These are phyloP conservation scores for Lytechinus variegatus DNA, from an alignment of 35 echinoderm and acorn worm species.

Conservation along the genomic window DNA sequence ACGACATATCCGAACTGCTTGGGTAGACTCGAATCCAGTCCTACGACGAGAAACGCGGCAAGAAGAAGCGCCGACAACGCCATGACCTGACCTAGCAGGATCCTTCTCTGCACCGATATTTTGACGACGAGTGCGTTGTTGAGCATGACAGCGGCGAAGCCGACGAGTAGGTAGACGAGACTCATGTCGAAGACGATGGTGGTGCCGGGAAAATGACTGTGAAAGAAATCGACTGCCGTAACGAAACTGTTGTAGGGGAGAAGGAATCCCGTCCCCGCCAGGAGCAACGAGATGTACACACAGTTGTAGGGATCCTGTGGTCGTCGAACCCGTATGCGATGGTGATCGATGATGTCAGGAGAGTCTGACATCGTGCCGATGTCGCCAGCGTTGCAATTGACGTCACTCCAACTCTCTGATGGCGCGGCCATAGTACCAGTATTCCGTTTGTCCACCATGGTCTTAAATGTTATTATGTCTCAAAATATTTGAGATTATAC, in stretches of 20 bases:
- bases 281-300: slow-evolving; percentile 65
- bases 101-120: slow-evolving; percentile 61
- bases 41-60: slow-evolving; percentile 70
- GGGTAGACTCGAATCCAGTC: slow-evolving; percentile 58
- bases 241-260: slow-evolving; percentile 89
- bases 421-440: background rate
- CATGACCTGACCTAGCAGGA: slow-evolving; percentile 71
- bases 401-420: background rate
- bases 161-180: slow-evolving; percentile 71
- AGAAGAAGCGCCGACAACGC: slow-evolving; percentile 62
- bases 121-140: slow-evolving; percentile 77
- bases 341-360: background rate
- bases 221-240: slow-evolving; percentile 82
- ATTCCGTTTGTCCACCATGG: background rate
- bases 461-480: background rate
- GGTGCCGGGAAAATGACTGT: slow-evolving; percentile 61
- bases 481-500: background rate
- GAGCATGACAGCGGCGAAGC: slow-evolving; percentile 68
- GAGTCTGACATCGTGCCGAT: slow-evolving; percentile 30
- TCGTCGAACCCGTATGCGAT: slow-evolving; percentile 53
- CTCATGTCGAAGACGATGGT: slow-evolving; percentile 89
- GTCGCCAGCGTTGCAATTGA: background rate
- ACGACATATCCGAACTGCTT: slow-evolving; percentile 60
- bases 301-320: slow-evolving; percentile 64
- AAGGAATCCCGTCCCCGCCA: slow-evolving; percentile 78